Conservation (phyloP, 2,888 invertebrate genomes). For the Elysia crispata region DNA sequence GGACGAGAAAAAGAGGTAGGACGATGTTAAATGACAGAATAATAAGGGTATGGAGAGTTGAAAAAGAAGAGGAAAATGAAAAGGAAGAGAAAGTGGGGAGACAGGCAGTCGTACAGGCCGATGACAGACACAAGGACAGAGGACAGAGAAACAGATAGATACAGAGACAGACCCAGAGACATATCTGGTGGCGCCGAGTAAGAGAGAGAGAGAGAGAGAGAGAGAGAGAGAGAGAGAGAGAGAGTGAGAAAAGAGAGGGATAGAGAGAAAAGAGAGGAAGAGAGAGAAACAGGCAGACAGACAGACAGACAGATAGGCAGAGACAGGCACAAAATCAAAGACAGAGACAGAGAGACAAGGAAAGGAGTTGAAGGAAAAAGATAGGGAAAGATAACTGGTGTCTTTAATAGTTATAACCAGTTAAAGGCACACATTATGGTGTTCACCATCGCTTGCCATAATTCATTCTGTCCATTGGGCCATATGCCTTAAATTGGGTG, state of each 20-base stretch:
- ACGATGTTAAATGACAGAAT: no score
- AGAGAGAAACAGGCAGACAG: constrained; percentile 1
- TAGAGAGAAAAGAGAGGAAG: neutral
- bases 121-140: neutral
- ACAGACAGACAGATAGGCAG: constrained; percentile 1
- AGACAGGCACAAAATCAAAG: neutral
- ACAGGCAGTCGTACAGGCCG: no score
- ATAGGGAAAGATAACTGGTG: neutral
- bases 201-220: neutral
- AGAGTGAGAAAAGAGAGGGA: neutral
- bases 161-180: neutral
- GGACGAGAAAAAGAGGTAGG: no score
- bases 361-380: neutral
- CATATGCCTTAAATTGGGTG: no score
- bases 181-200: neutral
- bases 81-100: no score
- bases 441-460: no score
- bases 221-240: neutral
- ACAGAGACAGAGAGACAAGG: no score
- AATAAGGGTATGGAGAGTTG: no score
- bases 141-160: neutral
- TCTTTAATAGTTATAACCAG: no score
- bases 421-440: no score
- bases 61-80: no score
- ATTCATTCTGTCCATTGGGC: no score